A percentile compares a stretch with the other conserved stretches of the same genome.
These are phyloP conservation scores for Papilio helenus DNA, from an alignment of 1,140 invertebrate species.

Conservation along the genomic window DNA sequence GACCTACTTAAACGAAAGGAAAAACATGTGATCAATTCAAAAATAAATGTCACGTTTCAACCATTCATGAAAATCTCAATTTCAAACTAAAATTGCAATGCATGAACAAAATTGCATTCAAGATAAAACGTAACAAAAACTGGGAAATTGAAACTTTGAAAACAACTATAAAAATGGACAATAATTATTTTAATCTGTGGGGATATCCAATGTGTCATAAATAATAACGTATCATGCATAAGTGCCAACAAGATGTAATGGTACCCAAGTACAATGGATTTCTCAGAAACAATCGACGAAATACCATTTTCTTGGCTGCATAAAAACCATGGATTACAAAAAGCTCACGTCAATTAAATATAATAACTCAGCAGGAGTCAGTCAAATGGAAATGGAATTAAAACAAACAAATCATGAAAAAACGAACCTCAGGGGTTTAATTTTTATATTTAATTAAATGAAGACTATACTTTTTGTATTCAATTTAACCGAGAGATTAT, in stretches of 20 bases:
- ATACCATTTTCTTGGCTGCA: neutral
- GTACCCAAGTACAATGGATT: neutral
- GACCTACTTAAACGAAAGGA: neutral
- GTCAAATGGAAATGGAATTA: neutral
- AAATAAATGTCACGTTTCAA: neutral
- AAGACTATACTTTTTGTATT: neutral
- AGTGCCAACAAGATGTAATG: neutral
- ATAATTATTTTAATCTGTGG: constrained; percentile 19
- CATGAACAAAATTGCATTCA: neutral
- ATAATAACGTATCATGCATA: neutral
- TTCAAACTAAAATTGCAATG: neutral
- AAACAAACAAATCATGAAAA: neutral
- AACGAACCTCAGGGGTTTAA: neutral
- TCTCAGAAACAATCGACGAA: constrained; percentile 33
- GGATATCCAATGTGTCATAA: constrained; percentile 29
- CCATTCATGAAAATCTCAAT: neutral
- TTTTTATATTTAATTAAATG: neutral
- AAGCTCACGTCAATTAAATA: neutral
- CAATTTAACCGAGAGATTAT: neutral
- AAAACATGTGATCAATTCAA: too few relatives aligned
- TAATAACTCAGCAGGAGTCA: neutral
- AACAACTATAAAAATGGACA: neutral
- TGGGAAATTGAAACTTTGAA: neutral
- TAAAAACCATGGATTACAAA: constrained; percentile 1
- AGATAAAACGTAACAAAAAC: neutral